Evolutionary conservation across 2,888 invertebrate genomes (phyloP), one percentile per base, ranked within the genome.

Genomic region (Phrixothrix hirtus): DNA sequence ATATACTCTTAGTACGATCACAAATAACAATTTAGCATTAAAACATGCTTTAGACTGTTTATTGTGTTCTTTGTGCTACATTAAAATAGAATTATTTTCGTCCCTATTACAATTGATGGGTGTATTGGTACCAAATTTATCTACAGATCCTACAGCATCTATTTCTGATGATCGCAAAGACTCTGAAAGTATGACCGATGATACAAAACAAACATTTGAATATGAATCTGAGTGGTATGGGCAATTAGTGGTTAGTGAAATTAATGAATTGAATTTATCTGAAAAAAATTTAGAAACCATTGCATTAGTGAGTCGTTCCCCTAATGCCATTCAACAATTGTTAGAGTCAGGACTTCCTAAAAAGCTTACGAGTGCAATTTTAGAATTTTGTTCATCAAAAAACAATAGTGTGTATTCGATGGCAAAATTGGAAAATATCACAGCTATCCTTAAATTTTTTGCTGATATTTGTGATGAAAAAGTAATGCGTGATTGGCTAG

Each of bases 401-500:
- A 67, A 69, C 16, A 67, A 67, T 36, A 52, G 59, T 15, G 52
- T 54, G 10, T 58, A 67, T n/a, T 79, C 81, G 2, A 78, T 84
- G 75, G 78, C 81, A 6, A 80, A 79, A 57, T 75, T 83, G 14
- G 79, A 82, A 37, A 82, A 82, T 65, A 81, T 86, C 35, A 82
- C 83, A 0, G 78, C 81, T 37, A 83, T 91, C 39, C 81, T 95
- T 52, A 86, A 88, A 65, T 93, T 94, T 77, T 86, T 93, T 67
- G 85, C 88, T 0, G 86, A 88, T 57, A 82, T 92, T 50, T 88
- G 91, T 70, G 83, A 86, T 13, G 92, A 92, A 66, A 86, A 87
- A 12, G 81, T 84, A 58, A 86, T 94, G 79, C 86, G 92, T 60
- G 90, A 92, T 74, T 95, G 94, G 94, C 81, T 95, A 35, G 94